Evolutionary conservation across 2,797 vertebrate species (phyloP).

Genomic region (Bryconaethiops microstoma): DNA sequence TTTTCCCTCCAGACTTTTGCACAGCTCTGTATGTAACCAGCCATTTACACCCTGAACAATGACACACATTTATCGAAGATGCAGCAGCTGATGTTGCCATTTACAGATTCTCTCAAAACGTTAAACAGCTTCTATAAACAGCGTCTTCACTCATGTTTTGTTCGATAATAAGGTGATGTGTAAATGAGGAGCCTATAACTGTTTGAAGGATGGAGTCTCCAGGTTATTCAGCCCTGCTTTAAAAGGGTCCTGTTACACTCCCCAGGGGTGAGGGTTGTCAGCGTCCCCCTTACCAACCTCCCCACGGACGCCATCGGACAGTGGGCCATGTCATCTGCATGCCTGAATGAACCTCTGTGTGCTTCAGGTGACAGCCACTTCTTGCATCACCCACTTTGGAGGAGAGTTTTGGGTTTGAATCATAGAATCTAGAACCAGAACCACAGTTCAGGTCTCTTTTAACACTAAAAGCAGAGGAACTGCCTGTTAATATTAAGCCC

Average conservation of each 20-base stretch:
- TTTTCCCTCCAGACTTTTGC: neutral
- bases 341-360: conserved; percentile 7
- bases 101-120: neutral
- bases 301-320: conserved; percentile 6
- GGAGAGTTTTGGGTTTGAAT: neutral
- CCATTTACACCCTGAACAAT: neutral
- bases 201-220: conserved; percentile 4
- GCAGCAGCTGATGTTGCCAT: neutral
- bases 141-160: neutral
- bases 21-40: neutral
- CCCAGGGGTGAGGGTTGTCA: conserved; percentile 11
- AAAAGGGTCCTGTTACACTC: neutral
- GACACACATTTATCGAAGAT: neutral
- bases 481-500: neutral
- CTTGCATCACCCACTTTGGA: neutral
- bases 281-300: conserved; percentile 9
- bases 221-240: conserved; percentile 25
- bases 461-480: neutral
- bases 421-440: neutral
- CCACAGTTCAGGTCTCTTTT: neutral
- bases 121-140: neutral
- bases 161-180: neutral
- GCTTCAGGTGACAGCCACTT: conserved; percentile 26
- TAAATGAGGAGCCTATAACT: neutral
- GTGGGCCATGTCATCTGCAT: conserved; percentile 36